Percentiles rank a stretch among this genome's conserved stretches.
phyloP scores from a whole-genome alignment of 2,888 invertebrate species.

The Cremastinae sp. region DNA sequence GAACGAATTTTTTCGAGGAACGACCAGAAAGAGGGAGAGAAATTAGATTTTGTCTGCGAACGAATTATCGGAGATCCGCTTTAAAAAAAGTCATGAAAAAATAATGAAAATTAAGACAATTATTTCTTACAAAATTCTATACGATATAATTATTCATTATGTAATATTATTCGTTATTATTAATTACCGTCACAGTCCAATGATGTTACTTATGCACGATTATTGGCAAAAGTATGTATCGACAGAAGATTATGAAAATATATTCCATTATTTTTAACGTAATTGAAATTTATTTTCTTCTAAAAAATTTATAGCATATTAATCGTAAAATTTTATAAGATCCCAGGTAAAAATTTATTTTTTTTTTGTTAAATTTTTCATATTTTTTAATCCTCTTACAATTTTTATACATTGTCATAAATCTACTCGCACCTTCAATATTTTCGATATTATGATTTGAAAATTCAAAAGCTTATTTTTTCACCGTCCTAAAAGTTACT shows the following conservation, averaged over 20 bases:
- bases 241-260: slow-evolving; percentile 62
- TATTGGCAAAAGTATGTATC: slow-evolving; percentile 63
- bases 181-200: slow-evolving; percentile 61
- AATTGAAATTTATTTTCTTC: no score
- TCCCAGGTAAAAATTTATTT: no score
- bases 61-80: slow-evolving; percentile 4
- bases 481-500: no score
- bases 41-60: slow-evolving; percentile 19
- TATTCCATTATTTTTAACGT: slow-evolving; percentile 64
- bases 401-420: no score
- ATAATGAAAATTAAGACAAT: slow-evolving; percentile 32
- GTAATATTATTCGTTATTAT: slow-evolving; percentile 58
- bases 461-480: no score
- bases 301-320: no score
- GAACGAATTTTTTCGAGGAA: slow-evolving; percentile 17
- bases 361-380: no score
- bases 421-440: no score
- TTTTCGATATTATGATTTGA: no score
- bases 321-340: no score
- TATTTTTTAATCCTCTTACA: no score
- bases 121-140: slow-evolving; percentile 54
- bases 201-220: slow-evolving; percentile 63
- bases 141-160: slow-evolving; percentile 60
- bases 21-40: not conserved
- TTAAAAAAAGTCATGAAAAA: slow-evolving; percentile 7